phyloP scores from a whole-genome alignment of 2,888 invertebrate genomes.

The Apodemia hepburni region DNA sequence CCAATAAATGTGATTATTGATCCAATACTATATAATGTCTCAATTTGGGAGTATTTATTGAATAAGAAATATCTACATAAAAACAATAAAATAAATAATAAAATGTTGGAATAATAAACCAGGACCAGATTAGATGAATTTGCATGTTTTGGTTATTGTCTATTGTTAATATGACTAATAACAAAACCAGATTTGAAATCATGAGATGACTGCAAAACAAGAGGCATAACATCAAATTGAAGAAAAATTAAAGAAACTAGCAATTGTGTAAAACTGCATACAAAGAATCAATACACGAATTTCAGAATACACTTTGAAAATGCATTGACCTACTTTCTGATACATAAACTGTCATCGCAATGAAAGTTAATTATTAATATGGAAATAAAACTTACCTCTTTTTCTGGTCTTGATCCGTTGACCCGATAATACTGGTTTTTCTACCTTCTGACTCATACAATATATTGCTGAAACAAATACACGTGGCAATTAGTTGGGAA shows the following conservation, averaged over 20 bases:
- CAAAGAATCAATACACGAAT: constrained; percentile 1
- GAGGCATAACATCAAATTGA: too few species aligned
- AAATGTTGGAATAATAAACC: too few species aligned
- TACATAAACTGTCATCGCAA: background rate
- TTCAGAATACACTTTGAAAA: background rate
- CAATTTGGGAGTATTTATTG: too few species aligned
- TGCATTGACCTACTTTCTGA: constrained; percentile 4
- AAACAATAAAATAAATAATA: too few species aligned
- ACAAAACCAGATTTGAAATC: too few species aligned
- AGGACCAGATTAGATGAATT: too few species aligned
- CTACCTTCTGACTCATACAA: constrained; percentile 99
- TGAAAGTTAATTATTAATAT: constrained; percentile 26
- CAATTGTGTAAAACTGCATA: background rate
- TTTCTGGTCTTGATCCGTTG: constrained; percentile 99
- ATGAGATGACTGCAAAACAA: too few species aligned
- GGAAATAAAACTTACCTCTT: constrained; percentile 87
- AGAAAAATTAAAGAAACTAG: background rate
- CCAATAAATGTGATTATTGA: too few species aligned
- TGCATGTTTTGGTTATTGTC: too few species aligned
- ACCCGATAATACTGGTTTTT: constrained; percentile 99
- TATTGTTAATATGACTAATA: too few species aligned
- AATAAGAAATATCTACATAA: too few species aligned
- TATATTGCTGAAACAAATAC: constrained; percentile 86
- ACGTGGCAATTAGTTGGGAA: constrained; percentile 73
- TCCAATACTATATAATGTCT: too few species aligned